Conservation (phyloP, 2,888 invertebrate species). For the Nudaria mundana region DNA sequence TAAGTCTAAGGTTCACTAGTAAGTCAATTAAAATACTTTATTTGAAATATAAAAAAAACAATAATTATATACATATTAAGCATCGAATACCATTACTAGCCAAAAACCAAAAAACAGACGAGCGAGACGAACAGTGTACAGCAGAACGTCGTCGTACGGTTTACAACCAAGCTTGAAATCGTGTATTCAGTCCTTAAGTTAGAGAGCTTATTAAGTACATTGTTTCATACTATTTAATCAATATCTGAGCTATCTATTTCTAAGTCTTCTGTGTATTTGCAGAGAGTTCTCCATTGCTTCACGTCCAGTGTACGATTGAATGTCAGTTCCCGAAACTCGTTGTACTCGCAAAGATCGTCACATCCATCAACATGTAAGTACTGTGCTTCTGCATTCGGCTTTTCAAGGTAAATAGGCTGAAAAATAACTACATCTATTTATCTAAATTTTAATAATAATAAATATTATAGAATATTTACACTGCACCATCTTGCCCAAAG, state of each 20-base stretch:
- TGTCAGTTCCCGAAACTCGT: slow-evolving; percentile 35
- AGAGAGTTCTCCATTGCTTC: slow-evolving; percentile 1
- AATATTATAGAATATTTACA: too few species aligned
- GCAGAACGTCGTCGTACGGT: too few species aligned
- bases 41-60: too few species aligned
- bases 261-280: slow-evolving; percentile 10
- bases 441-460: neutral
- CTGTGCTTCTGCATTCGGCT: slow-evolving; percentile 24
- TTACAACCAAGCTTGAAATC: too few species aligned
- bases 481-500: too few species aligned
- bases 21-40: too few species aligned
- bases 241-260: slow-evolving; percentile 9
- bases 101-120: too few species aligned
- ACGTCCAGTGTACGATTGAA: slow-evolving; percentile 25
- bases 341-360: slow-evolving; percentile 29
- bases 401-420: slow-evolving; percentile 43
- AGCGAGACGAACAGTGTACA: too few species aligned
- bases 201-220: neutral
- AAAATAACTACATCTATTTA: neutral
- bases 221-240: slow-evolving; percentile 23
- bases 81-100: too few species aligned
- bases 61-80: too few species aligned
- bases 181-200: neutral
- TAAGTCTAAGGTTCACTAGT: too few species aligned
- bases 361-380: slow-evolving; percentile 41